These are phyloP conservation scores for Idaea dimidiata DNA, from an alignment of 2,888 invertebrate species.

Conservation along the genomic window DNA sequence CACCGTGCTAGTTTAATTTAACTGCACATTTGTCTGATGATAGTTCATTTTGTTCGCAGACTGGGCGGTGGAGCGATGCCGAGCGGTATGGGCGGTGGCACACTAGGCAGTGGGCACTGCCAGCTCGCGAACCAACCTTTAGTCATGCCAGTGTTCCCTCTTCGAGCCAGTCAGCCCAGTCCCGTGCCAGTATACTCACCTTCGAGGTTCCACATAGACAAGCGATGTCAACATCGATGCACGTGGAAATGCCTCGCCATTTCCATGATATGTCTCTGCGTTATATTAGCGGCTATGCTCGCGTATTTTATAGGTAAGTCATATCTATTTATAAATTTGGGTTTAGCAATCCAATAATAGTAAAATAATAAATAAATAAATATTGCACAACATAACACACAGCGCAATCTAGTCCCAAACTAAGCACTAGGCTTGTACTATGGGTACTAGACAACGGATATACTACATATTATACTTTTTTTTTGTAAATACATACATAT, in stretches of 20 bases:
- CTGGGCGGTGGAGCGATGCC: slow-evolving; percentile 79
- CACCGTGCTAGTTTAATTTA: background rate
- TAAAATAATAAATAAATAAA: no score
- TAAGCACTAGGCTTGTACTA: no score
- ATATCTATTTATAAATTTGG: slow-evolving; percentile 2
- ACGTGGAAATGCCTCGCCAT: slow-evolving; percentile 98
- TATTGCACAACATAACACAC: no score
- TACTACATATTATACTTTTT: no score
- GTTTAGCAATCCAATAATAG: no score
- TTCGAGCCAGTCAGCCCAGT: slow-evolving; percentile 91
- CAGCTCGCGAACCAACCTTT: slow-evolving; percentile 87
- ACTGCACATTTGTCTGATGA: background rate
- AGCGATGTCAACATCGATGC: slow-evolving; percentile 95
- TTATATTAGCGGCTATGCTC: slow-evolving; percentile 95
- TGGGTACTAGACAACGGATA: no score
- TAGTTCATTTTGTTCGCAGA: slow-evolving; percentile 48
- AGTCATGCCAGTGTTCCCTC: slow-evolving; percentile 94
- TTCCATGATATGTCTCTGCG: slow-evolving; percentile 93
- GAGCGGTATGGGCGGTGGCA: slow-evolving; percentile 83
- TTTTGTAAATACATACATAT: no score
- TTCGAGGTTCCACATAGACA: slow-evolving; percentile 96
- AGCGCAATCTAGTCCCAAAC: no score
- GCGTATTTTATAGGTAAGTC: slow-evolving; percentile 96
- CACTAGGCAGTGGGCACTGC: slow-evolving; percentile 83
- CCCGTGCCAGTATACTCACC: slow-evolving; percentile 89